A percentile compares a stretch with the other conserved stretches of the same genome.
These are phyloP conservation scores for Frankliniella intonsa DNA, from an alignment of 2,888 invertebrate genomes.

Conservation along the genomic window DNA sequence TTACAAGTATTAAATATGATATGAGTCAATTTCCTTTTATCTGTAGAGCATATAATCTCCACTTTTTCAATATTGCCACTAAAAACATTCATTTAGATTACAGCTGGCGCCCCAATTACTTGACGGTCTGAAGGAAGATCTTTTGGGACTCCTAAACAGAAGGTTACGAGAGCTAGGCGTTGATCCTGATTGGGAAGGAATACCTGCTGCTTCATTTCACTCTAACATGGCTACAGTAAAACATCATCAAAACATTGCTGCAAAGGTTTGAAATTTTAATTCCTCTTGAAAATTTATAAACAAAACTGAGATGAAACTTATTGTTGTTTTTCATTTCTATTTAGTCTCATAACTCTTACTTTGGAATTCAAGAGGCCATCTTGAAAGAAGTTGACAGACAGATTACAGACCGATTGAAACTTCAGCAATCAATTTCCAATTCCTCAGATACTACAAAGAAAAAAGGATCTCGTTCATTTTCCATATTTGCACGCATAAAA, in stretches of 20 bases:
- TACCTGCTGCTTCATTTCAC: conserved; percentile 54
- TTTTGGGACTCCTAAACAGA: conserved; percentile 33
- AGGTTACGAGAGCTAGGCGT: conserved; percentile 58
- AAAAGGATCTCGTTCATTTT: not conserved
- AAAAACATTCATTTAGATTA: not conserved
- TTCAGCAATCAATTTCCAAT: not conserved
- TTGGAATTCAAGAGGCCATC: not conserved
- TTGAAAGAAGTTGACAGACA: not conserved
- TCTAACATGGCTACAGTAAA: conserved; percentile 55
- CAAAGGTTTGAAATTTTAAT: conserved; percentile 50
- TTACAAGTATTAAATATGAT: too few species aligned
- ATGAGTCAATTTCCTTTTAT: too few species aligned
- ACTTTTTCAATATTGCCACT: not conserved
- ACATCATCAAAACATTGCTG: conserved; percentile 54
- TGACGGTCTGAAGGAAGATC: conserved; percentile 34
- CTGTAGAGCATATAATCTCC: too few species aligned
- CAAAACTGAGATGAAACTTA: not conserved
- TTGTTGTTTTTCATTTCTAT: not conserved
- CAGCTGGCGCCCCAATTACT: conserved; percentile 33
- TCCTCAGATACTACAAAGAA: not conserved
- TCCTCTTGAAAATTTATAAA: not conserved
- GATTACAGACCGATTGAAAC: not conserved
- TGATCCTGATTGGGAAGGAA: conserved; percentile 57
- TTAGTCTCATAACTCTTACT: not conserved
- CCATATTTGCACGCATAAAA: conserved; percentile 5